Base-by-base conservation (phyloP, 1,140 invertebrate genomes). In the Drosophila elegans region DNA sequence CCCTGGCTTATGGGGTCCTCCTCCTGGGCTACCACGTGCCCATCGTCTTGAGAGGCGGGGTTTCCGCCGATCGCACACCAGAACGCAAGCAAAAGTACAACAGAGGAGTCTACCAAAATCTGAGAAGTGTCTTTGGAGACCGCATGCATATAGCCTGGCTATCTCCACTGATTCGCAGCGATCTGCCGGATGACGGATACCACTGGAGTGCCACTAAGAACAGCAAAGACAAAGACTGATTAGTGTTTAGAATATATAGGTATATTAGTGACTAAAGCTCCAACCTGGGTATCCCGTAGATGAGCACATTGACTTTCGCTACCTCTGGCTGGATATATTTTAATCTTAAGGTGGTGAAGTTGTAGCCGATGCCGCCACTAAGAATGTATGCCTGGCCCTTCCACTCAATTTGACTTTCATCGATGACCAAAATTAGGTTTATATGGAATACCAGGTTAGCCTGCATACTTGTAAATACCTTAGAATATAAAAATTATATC, bases 91-190 rank as follows among this genome's bases (percentile, higher is more conserved):
- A 63, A 12, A 57, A 52, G 1, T 98, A 97, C 90, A 93, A 97
- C 89, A 93, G 97, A 93, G 93, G 95, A 66, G 96, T 96, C 11
- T 94, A 93, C 85, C 94, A 83, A 94, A 60, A 98, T 92, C 84
- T 98, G 3, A 92, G 93, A 66, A 93, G 94, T 59, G 94, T 95
- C 7, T 95, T 97, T 90, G 97, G 97, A 12, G 90, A 94, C 38
- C 95, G 94, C 49, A 98, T 96, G 97, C 95, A 95, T 76, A 91
- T 96, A 29, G 94, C 94, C 10, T 95, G 96, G 94, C 38, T 98
- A 3, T 95, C 95, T 75, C 97, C 97, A 3, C 95, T 97, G 91
- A 93, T 98, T 34, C 78, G 93, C n/a, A 97, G 97, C 54, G 94
- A 95, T 53, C 93, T 98, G 63, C 95, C 95, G 12, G 94, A 95